Evolutionary conservation across 2,113 vertebrate genomes (phyloP), one percentile per base, ranked within the genome.

Genomic region (Sitta europaea): DNA sequence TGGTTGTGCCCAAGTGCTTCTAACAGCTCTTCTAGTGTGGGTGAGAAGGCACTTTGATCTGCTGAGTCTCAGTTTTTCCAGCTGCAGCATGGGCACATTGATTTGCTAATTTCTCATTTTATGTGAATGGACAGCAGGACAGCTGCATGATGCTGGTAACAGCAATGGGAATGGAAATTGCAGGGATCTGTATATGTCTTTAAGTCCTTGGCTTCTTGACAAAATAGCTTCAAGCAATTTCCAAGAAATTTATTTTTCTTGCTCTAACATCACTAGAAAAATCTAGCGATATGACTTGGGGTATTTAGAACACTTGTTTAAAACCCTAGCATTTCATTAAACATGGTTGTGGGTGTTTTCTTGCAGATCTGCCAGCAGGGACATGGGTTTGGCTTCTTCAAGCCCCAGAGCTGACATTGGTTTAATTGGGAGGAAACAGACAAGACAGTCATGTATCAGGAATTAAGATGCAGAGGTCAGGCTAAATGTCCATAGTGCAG

Each of bases 181-280:
- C 5, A 9, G 42, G 18, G 23, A 6, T 35, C 7, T 58, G 2
- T 45, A 19, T 0, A 0, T 45, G 6, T 25, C 22, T 66, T 13
- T 35, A 31, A 33, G 11, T 45, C 12, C n/a, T 10, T 25, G 27
- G 14, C 21, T 62, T 55, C 40, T 73, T 6, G 2, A 48, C 48
- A 22, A 85, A 81, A 75, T 2, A 9, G 23, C 16, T 71, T 50
- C 22, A 17, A 43, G 35, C 6, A 6, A 22, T 59, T 78, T 9
- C 29, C 47, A 59, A 53, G 13, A 63, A 36, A 9, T 31, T 22
- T 61, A 8, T 47, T 66, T 75, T 78, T 70, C 40, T 71, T n/a
- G 1, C 21, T 61, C 7, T 86, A 42, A 31, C 5, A 17, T 78
- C 12, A 4, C 22, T 51, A n/a, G 27, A 74, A 65, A 63, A 59